phyloP scores from a whole-genome alignment of 35 echinoderm and acorn worm species.

The Ptychodera flava region DNA sequence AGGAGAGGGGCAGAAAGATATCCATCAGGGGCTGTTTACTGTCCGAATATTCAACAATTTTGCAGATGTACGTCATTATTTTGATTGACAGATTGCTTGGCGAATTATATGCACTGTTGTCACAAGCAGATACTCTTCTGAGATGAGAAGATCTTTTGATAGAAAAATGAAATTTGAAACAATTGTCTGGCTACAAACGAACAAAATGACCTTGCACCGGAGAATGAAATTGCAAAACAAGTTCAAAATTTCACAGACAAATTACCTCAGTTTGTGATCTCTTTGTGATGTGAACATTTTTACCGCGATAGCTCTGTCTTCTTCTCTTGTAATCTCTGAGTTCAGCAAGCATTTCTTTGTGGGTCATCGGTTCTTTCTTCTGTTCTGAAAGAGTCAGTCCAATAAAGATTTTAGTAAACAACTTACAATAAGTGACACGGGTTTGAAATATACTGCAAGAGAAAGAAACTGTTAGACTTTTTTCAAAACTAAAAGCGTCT shows the following conservation, averaged over 20 bases:
- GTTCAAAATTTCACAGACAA: not conserved
- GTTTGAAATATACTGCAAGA: no score
- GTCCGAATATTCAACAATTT: no score
- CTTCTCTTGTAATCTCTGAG: conserved; percentile 71
- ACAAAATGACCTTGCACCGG: not conserved
- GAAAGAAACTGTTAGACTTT: no score
- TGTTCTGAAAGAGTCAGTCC: not conserved
- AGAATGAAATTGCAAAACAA: not conserved
- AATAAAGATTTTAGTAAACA: no score
- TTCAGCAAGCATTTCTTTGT: conserved; percentile 46
- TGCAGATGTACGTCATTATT: no score
- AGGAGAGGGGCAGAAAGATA: not conserved
- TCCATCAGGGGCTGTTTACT: not conserved
- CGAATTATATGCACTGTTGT: not conserved
- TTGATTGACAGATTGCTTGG: not conserved
- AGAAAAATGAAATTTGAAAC: not conserved
- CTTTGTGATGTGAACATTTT: conserved; percentile 92
- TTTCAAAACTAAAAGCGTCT: no score
- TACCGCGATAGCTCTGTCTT: conserved; percentile 74
- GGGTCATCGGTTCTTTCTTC: conserved; percentile 15
- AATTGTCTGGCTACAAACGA: not conserved
- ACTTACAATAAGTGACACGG: no score
- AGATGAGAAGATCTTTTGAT: not conserved
- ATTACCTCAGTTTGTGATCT: conserved; percentile 67
- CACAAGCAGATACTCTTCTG: no score